These are phyloP conservation scores for Laupala kohalensis DNA, from an alignment of 1,140 invertebrate species.

Conservation along the genomic window DNA sequence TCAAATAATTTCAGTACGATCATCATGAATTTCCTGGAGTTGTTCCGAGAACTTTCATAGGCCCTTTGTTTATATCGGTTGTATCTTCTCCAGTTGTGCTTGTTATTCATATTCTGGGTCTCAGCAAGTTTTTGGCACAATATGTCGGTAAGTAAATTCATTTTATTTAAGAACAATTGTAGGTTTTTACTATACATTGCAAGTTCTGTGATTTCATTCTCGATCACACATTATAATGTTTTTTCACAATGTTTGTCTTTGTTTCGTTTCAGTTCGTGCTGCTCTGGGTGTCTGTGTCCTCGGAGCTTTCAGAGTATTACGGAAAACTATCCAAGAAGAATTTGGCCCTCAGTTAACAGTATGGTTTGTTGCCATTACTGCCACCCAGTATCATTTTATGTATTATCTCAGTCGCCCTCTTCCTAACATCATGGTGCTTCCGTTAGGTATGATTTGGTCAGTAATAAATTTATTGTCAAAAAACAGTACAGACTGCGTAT, in stretches of 20 bases:
- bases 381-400: constrained; percentile 94
- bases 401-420: constrained; percentile 90
- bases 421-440: constrained; percentile 91
- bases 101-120: constrained; percentile 48
- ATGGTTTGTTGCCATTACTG: constrained; percentile 75
- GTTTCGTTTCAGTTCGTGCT: constrained; percentile 60
- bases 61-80: constrained; percentile 71
- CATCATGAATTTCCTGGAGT: constrained; percentile 97
- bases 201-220: background rate
- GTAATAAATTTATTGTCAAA: too few relatives aligned
- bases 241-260: background rate
- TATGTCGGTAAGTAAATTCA: constrained; percentile 62
- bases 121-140: constrained; percentile 80
- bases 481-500: too few relatives aligned
- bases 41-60: constrained; percentile 91
- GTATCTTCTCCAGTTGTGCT: constrained; percentile 64
- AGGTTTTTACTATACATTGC: background rate
- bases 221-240: background rate
- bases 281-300: constrained; percentile 64
- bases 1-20: constrained; percentile 77
- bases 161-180: background rate
- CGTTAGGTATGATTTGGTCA: constrained; percentile 81
- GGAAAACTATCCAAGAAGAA: constrained; percentile 50
- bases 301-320: constrained; percentile 55
- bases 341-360: constrained; percentile 65